Base-by-base conservation (phyloP, 2,888 invertebrate genomes). In the Asteroscopus sphinx region DNA sequence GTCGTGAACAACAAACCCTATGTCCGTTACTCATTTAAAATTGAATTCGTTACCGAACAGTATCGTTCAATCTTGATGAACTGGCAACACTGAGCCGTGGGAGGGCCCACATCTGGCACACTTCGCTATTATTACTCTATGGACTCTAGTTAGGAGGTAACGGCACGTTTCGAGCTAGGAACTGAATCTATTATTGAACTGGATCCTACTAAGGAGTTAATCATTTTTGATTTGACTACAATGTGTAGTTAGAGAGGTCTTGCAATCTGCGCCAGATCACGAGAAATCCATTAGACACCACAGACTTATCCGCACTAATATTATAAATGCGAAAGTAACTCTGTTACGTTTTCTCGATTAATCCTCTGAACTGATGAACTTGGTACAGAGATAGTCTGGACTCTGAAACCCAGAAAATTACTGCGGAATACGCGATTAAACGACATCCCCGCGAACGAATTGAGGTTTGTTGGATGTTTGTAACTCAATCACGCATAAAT, bases 71-170 rank as follows among this genome's bases (percentile, higher is more conserved):
- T 74, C 62, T 73, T 63, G 65, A 67, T 60, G 66, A 71, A 67
- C 40, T 64, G 58, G 72, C 56, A 68, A 68, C 68, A 70, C 71
- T 73, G 57, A 74, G 69, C 70, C 79, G 83, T 84, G 84, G 84
- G 84, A 84, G 84, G 81, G 71, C 66, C 42, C 73, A 83, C 82
- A 83, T 83, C 80, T 83, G 82, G 76, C 49, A 26, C 45, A 53
- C 41, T 55, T 55, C 12, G 56, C 68, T 76, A 76, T 76, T 76
- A 76, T 76, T 76, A 76, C 60, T 61, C 49, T 63, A 61, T 65
- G 53, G 58, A 39, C 17, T 49, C 51, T 55, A 40, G 55, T 58
- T 63, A 67, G 58, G 51, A 66, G 42, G 56, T 73, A 73, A 73
- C 72, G 65, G 68, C 44, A 54, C 47, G 42, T 66, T 74, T 57